Evolutionary conservation across 37 sponge, comb jelly and placozoan species (phyloP), one percentile per base, ranked within the genome.

Genomic region (Dysidea cf. avara): DNA sequence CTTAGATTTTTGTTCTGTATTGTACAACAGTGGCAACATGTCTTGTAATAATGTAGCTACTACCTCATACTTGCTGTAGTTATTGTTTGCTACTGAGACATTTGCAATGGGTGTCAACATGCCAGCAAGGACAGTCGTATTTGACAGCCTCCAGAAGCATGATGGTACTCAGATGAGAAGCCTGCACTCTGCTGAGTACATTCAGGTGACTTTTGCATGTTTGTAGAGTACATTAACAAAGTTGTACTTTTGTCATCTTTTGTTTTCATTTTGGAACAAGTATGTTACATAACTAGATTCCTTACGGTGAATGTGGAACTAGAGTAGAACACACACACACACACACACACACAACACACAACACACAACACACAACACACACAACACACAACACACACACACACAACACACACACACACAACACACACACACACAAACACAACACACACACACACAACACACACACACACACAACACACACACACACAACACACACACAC

Each of bases 91-190:
- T 9, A 99, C 99, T 22, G 99, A 99, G 66, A 99, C 99, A 48
- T 99, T 99, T 82, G 99, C 99, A 7, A 99, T 99, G 90, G 99
- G 99, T 20, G 96, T 99, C 51, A 99, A 99, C 61, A 99, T 99
- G 99, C 99, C 99, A n/a, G 96, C 99, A 2, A 72, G 96, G 13
- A 92, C 96, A 49, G 99, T 99, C 18, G 93, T 92, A 56, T 95
- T 99, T 79, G 96, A 99, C 62, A 72, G 88, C 13, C 82, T 71
- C 28, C 40, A 61, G 54, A 99, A 99, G 62, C 87, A 84, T 67
- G 99, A 99, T 67, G 99, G 99, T 3, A 31, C 58, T 0, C 53
- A 64, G 9, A 78, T 46, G 29, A 86, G 99, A 48, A 72, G 89
- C 55, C 87, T 96, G 2, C 55, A 75, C 30, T 74, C 97, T 32